phyloP scores from a whole-genome alignment of 1,140 invertebrate genomes.

The Centruroides sculpturatus region DNA sequence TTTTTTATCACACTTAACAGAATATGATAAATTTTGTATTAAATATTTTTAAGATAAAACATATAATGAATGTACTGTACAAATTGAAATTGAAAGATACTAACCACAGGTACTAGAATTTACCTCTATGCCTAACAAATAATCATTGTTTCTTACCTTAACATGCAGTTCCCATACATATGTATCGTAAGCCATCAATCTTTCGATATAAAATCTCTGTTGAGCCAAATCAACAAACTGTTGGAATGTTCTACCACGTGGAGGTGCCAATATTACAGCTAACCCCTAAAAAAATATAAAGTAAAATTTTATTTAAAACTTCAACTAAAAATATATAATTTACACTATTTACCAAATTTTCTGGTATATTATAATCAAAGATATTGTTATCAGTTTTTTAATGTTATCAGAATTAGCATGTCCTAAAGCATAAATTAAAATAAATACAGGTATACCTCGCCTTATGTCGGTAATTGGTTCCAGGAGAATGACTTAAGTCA shows the following conservation, averaged over 20 bases:
- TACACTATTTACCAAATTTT: too few relatives aligned
- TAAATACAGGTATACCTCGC: too few relatives aligned
- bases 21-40: not conserved
- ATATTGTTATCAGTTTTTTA: too few relatives aligned
- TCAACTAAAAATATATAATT: too few relatives aligned
- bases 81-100: not conserved
- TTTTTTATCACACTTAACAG: too few relatives aligned
- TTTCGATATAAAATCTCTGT: slow-evolving; percentile 16
- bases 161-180: slow-evolving; percentile 19
- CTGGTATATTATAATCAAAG: too few relatives aligned
- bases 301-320: not conserved
- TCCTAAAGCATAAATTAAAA: too few relatives aligned
- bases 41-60: not conserved
- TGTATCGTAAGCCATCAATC: slow-evolving; percentile 17
- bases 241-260: slow-evolving; percentile 51
- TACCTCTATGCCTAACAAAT: not conserved
- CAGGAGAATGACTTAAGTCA: too few relatives aligned
- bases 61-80: too few relatives aligned
- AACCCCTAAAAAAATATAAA: slow-evolving; percentile 33
- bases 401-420: too few relatives aligned
- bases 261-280: slow-evolving; percentile 59
- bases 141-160: slow-evolving; percentile 2
- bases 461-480: too few relatives aligned
- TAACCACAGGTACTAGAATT: not conserved
- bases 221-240: slow-evolving; percentile 39